Conservation (phyloP, 1,140 invertebrate genomes). For the Fopius arisanus region DNA sequence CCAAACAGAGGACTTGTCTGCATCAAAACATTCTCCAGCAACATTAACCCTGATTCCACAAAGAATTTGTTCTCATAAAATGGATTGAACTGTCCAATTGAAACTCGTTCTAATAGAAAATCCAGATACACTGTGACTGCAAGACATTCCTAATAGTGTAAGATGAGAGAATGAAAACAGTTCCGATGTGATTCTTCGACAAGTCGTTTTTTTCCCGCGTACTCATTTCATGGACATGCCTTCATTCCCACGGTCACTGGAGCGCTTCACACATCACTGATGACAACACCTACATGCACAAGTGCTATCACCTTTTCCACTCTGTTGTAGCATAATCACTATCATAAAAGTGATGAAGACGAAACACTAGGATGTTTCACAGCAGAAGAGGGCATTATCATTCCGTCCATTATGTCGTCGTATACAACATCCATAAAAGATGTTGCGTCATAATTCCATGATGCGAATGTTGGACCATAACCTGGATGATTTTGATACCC, state of each 20-base stretch:
- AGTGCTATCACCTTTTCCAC: not conserved
- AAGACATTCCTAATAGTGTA: no score
- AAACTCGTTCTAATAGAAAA: no score
- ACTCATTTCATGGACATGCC: not conserved
- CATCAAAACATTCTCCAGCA: no score
- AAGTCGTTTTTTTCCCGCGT: not conserved
- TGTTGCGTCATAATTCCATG: not conserved
- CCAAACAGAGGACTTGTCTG: no score
- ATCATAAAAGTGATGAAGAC: not conserved
- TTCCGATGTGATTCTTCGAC: not conserved
- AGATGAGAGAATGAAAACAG: not conserved
- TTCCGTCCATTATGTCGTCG: not conserved
- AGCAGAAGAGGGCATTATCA: not conserved
- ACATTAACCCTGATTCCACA: no score
- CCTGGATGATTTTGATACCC: not conserved
- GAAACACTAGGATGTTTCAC: not conserved
- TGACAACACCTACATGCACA: not conserved
- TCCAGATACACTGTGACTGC: no score
- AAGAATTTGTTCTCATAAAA: no score
- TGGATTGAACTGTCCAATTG: no score
- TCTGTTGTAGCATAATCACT: not conserved
- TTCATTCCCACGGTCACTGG: slow-evolving; percentile 22
- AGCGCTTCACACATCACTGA: not conserved
- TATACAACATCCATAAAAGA: not conserved
- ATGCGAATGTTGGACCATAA: not conserved